Evolutionary conservation across 2,797 vertebrate genomes (phyloP).

Genomic region (Sternotherus odoratus): DNA sequence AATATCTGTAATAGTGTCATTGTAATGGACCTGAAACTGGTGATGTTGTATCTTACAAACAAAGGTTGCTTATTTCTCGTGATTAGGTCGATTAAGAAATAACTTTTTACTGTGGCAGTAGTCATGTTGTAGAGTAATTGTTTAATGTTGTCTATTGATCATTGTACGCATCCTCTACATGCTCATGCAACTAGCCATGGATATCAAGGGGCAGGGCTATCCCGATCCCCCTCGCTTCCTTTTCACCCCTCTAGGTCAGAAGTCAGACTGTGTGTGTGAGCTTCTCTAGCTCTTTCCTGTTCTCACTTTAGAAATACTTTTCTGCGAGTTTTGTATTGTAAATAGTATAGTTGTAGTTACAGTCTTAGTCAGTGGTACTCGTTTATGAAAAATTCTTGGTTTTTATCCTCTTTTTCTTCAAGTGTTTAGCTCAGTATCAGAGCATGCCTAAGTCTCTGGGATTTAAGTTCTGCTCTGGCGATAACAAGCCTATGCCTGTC

Average conservation of each 20-base stretch:
- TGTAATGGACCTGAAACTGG: too few relatives aligned
- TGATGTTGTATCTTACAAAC: too few relatives aligned
- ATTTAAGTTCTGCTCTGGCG: background rate
- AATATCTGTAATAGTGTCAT: too few relatives aligned
- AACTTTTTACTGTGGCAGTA: too few relatives aligned
- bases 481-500: background rate
- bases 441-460: background rate
- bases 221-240: background rate
- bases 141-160: too few relatives aligned
- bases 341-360: background rate
- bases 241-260: background rate
- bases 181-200: background rate
- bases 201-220: background rate
- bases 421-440: background rate
- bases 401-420: background rate
- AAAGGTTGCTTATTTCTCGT: too few relatives aligned
- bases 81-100: too few relatives aligned
- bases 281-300: background rate
- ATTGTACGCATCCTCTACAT: background rate
- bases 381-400: background rate
- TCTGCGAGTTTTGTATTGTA: background rate
- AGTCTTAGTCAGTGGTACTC: background rate
- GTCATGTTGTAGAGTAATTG: too few relatives aligned
- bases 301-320: background rate
- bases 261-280: background rate